Percentiles rank a stretch among this genome's conserved stretches.
Evolutionary conservation across 2,113 vertebrate genomes (phyloP).

Genomic region (Xiphophorus couchianus): DNA sequence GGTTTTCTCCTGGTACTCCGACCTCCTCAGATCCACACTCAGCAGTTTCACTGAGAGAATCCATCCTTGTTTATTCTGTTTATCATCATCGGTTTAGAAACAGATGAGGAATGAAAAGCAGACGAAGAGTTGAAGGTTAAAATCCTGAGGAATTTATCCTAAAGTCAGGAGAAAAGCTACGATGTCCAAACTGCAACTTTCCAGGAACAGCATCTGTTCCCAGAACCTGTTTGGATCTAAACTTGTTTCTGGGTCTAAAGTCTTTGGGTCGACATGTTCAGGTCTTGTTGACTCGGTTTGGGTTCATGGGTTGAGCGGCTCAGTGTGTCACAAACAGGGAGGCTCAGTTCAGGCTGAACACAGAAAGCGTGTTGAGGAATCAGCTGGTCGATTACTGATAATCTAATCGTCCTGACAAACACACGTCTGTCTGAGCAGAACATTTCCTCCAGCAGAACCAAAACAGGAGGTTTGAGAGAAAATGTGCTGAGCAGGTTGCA

Average conservation of each 20-base stretch:
- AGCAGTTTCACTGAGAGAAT: neutral
- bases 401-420: conserved; percentile 21
- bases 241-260: neutral
- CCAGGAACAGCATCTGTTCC: neutral
- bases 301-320: conserved; percentile 1
- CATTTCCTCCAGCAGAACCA: neutral
- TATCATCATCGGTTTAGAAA: too few relatives aligned
- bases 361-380: conserved; percentile 11
- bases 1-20: neutral
- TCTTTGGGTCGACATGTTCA: neutral
- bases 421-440: neutral
- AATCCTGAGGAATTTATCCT: neutral
- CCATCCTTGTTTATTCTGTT: too few relatives aligned
- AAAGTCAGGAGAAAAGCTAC: neutral
- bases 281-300: conserved; percentile 4
- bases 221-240: neutral
- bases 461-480: neutral
- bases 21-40: neutral
- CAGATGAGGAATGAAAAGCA: too few relatives aligned
- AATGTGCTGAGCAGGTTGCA: neutral
- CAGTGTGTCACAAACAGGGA: conserved; percentile 1
- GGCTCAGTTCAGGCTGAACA: conserved; percentile 3
- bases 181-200: neutral
- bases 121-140: neutral
- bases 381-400: conserved; percentile 35